A percentile compares a stretch with the other conserved stretches of the same genome.
Conservation (phyloP, 2,113 vertebrate species). For the Semicossyphus pulcher region DNA sequence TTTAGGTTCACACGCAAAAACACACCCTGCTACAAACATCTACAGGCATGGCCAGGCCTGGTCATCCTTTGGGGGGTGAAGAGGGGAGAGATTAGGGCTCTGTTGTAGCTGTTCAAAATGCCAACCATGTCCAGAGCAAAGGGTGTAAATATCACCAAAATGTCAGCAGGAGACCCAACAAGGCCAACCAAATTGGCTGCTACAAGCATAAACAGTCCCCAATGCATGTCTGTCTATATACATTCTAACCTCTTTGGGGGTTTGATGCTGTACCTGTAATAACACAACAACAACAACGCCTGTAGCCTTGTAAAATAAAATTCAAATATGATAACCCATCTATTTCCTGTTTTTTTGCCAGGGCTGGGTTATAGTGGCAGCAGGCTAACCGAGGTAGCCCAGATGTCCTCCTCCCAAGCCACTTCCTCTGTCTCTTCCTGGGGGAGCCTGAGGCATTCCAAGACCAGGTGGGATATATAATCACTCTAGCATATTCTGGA, state of each 20-base stretch:
- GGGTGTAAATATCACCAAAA: constrained; percentile 84
- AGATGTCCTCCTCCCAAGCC: constrained; percentile 35
- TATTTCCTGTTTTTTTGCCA: constrained; percentile 22
- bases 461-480: constrained; percentile 32
- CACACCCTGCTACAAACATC: constrained; percentile 18
- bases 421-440: constrained; percentile 14
- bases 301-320: background rate
- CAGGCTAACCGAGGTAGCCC: constrained; percentile 21
- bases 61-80: constrained; percentile 62
- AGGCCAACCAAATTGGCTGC: constrained; percentile 83
- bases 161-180: constrained; percentile 81
- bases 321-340: constrained; percentile 2
- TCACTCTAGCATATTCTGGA: constrained; percentile 30
- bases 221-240: constrained; percentile 31
- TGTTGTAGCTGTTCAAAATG: constrained; percentile 78
- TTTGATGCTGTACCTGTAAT: constrained; percentile 2
- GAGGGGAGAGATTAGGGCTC: constrained; percentile 65
- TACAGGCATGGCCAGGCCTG: constrained; percentile 17
- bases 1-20: constrained; percentile 7
- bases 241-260: constrained; percentile 1
- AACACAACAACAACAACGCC: background rate
- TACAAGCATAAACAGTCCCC: constrained; percentile 70
- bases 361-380: constrained; percentile 12
- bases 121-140: constrained; percentile 77
- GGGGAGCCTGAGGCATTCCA: constrained; percentile 9